Percentiles rank a stretch among this genome's conserved stretches.
Conservation (phyloP, 2,888 invertebrate species). For the Aspidiotus rigidus region DNA sequence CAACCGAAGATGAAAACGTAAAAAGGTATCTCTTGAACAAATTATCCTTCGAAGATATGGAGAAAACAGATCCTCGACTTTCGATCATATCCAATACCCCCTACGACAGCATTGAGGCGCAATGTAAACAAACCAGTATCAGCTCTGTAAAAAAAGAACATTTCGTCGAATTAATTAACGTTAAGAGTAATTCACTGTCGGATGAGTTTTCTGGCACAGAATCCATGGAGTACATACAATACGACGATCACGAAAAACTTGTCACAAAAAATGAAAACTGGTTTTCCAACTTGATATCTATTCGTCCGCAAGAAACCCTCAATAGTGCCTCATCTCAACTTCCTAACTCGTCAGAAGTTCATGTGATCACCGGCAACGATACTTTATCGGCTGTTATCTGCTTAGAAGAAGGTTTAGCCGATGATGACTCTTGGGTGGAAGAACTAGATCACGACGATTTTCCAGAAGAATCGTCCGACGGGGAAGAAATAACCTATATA, state of each 20-base stretch:
- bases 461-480: conserved; percentile 44
- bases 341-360: conserved; percentile 37
- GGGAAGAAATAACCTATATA: conserved; percentile 50
- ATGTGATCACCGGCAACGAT: conserved; percentile 58
- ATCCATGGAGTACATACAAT: conserved; percentile 40
- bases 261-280: conserved; percentile 40
- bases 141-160: conserved; percentile 7
- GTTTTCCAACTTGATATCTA: conserved; percentile 83
- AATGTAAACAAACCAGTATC: conserved; percentile 11
- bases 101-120: conserved; percentile 28
- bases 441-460: conserved; percentile 53
- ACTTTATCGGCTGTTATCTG: conserved; percentile 62
- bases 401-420: conserved; percentile 76
- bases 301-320: conserved; percentile 56
- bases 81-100: conserved; percentile 15
- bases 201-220: conserved; percentile 41
- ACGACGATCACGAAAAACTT: conserved; percentile 32
- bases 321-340: conserved; percentile 35
- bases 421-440: conserved; percentile 87
- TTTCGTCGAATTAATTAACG: conserved; percentile 9
- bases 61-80: not conserved
- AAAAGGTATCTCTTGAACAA: conserved; percentile 8
- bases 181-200: conserved; percentile 35
- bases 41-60: not conserved
- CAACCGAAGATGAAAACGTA: not conserved